Evolutionary conservation across 2,113 vertebrate species (phyloP).

Genomic region (Callipepla squamata): DNA sequence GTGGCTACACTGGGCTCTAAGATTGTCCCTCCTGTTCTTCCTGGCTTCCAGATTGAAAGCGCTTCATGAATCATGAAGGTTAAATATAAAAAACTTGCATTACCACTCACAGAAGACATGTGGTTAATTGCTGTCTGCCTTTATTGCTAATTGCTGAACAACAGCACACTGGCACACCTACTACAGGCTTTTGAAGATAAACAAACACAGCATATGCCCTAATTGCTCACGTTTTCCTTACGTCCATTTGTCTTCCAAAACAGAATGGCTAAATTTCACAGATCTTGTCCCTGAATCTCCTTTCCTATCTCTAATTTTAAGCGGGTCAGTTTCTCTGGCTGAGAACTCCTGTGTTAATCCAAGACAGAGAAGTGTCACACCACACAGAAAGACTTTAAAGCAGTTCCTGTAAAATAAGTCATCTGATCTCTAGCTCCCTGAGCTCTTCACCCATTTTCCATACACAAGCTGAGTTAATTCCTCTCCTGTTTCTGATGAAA

Average conservation of each 20-base stretch:
- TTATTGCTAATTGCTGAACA: slow-evolving; percentile 54
- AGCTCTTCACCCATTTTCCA: neutral
- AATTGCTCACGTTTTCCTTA: neutral
- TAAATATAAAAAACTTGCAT: slow-evolving; percentile 47
- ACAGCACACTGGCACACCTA: slow-evolving; percentile 3
- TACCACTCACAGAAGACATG: slow-evolving; percentile 30
- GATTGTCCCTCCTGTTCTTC: neutral
- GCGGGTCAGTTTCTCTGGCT: neutral
- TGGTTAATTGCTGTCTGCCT: slow-evolving; percentile 61
- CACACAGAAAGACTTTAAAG: neutral
- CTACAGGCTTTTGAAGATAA: slow-evolving; percentile 19
- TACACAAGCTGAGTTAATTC: neutral
- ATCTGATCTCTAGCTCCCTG: neutral
- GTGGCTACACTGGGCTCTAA: neutral
- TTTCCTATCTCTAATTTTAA: neutral
- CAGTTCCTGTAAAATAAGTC: neutral
- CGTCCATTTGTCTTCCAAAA: neutral
- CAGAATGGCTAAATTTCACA: neutral
- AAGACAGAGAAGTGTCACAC: neutral
- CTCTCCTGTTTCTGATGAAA: neutral
- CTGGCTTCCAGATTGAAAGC: neutral
- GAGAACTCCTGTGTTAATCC: neutral
- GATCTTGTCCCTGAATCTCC: neutral
- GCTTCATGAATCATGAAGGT: slow-evolving; percentile 44
- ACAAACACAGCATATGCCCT: slow-evolving; percentile 19